Evolutionary conservation across 2,888 invertebrate genomes (phyloP).

Genomic region (Eilema sororculum): DNA sequence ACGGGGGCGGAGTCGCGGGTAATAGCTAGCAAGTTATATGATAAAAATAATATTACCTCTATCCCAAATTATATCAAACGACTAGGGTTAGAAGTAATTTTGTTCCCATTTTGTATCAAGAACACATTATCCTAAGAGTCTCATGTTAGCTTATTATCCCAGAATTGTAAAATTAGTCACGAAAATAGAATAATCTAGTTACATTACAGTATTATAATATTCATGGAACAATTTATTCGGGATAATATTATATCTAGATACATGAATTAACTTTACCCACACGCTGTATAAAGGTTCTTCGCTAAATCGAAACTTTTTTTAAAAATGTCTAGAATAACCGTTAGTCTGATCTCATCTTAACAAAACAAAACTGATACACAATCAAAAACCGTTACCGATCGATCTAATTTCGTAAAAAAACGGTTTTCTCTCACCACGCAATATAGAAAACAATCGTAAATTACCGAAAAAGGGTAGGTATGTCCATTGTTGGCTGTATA

Average conservation of each 20-base stretch:
- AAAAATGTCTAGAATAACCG: conserved; percentile 33
- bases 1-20: too few relatives aligned
- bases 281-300: neutral
- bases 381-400: conserved; percentile 59
- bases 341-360: conserved; percentile 56
- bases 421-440: conserved; percentile 53
- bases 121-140: neutral
- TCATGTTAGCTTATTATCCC: neutral
- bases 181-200: neutral
- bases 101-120: neutral
- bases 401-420: conserved; percentile 69
- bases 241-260: neutral
- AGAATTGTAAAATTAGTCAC: neutral
- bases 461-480: conserved; percentile 66
- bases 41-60: too few relatives aligned
- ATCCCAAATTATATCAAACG: too few relatives aligned
- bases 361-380: conserved; percentile 42
- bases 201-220: neutral
- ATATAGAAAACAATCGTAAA: conserved; percentile 62
- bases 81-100: too few relatives aligned
- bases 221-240: neutral
- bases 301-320: neutral
- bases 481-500: conserved; percentile 61
- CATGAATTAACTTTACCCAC: neutral
- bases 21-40: too few relatives aligned